These are phyloP conservation scores for Drosophila yooni DNA, from an alignment of 2,888 invertebrate genomes.

Conservation along the genomic window DNA sequence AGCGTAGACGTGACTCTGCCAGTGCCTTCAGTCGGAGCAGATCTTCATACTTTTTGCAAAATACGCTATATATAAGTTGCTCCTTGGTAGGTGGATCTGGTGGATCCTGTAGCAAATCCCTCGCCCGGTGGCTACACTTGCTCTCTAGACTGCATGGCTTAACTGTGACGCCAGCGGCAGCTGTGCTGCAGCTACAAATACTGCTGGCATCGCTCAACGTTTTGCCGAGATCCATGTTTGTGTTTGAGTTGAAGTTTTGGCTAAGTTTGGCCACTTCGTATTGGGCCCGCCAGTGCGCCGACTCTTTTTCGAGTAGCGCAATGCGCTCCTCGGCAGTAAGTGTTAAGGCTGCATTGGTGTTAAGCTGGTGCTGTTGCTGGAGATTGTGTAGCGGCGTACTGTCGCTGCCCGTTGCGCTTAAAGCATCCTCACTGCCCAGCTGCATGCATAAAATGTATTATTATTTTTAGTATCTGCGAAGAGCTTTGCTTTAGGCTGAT, in stretches of 20 bases:
- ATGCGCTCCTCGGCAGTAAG: conserved; percentile 83
- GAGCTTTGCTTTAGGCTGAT: background rate
- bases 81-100: conserved; percentile 78
- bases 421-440: conserved; percentile 88
- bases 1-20: conserved; percentile 82
- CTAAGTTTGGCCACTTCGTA: conserved; percentile 88
- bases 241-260: conserved; percentile 74
- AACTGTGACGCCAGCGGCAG: conserved; percentile 82
- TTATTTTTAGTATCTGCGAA: background rate
- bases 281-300: conserved; percentile 90
- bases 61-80: conserved; percentile 83
- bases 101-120: conserved; percentile 70
- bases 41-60: conserved; percentile 84
- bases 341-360: conserved; percentile 43
- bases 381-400: conserved; percentile 75
- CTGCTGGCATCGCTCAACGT: conserved; percentile 41
- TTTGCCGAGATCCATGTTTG: conserved; percentile 58
- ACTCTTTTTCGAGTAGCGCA: conserved; percentile 87
- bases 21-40: conserved; percentile 82
- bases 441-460: conserved; percentile 65
- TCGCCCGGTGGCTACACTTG: conserved; percentile 59
- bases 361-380: conserved; percentile 39
- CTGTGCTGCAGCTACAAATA: conserved; percentile 80
- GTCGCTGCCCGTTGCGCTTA: conserved; percentile 86
- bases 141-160: conserved; percentile 62